Conservation (phyloP, 2,888 invertebrate genomes). For the Trissolcus japonicus region DNA sequence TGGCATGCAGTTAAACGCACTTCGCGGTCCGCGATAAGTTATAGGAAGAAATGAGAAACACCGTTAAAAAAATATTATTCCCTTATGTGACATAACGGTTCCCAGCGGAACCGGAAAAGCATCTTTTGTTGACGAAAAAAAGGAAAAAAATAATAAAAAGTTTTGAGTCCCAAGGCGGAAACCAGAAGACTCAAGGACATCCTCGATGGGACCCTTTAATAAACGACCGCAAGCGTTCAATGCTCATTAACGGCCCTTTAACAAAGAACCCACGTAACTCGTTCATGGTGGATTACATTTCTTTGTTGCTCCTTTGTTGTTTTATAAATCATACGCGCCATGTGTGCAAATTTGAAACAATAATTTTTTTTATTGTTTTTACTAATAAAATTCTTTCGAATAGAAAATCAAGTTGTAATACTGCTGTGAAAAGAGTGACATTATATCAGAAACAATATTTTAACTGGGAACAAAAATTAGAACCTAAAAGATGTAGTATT, state of each 20-base stretch:
- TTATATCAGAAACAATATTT: no score
- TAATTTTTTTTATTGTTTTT: neutral
- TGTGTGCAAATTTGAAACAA: neutral
- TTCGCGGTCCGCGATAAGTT: slow-evolving; percentile 38
- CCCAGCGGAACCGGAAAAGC: slow-evolving; percentile 49
- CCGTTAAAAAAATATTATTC: slow-evolving; percentile 73
- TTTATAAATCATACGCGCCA: neutral
- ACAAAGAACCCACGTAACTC: slow-evolving; percentile 8
- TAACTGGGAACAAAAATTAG: no score
- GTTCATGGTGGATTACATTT: neutral
- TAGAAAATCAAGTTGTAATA: no score
- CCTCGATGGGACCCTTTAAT: slow-evolving; percentile 55
- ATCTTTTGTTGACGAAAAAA: slow-evolving; percentile 47
- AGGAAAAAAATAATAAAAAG: slow-evolving; percentile 54
- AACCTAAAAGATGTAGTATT: no score
- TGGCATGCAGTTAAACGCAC: slow-evolving; percentile 30
- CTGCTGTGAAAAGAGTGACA: no score
- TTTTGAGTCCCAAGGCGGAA: slow-evolving; percentile 44
- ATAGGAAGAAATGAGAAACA: slow-evolving; percentile 16
- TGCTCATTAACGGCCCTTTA: slow-evolving; percentile 6
- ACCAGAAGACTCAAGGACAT: slow-evolving; percentile 52
- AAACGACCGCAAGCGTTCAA: slow-evolving; percentile 13
- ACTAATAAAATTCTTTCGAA: neutral
- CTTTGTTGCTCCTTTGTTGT: neutral
- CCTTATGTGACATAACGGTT: slow-evolving; percentile 76